These are phyloP conservation scores for Chymomyza procnemis DNA, from an alignment of 2,888 invertebrate genomes.

Conservation along the genomic window DNA sequence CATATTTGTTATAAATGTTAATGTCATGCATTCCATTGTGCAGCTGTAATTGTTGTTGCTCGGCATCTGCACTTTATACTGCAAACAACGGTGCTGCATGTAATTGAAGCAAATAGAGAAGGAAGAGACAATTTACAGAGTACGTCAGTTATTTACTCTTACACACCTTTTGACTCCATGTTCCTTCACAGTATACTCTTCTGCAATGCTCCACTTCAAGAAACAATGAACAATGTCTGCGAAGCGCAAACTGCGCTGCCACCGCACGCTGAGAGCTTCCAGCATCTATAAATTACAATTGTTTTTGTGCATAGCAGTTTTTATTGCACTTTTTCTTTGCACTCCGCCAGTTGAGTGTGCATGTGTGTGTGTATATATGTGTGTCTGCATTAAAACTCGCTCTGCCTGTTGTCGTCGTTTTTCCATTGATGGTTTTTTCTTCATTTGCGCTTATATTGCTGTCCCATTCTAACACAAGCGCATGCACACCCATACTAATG, in stretches of 20 bases:
- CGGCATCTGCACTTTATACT: slow-evolving; percentile 38
- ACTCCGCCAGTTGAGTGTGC: slow-evolving; percentile 28
- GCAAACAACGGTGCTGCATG: slow-evolving; percentile 24
- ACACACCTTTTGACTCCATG: background rate
- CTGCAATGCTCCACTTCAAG: slow-evolving; percentile 4
- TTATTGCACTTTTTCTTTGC: slow-evolving; percentile 45
- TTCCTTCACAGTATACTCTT: background rate
- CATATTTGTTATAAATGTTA: slow-evolving; percentile 68
- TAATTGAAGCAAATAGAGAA: slow-evolving; percentile 41
- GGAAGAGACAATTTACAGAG: slow-evolving; percentile 14
- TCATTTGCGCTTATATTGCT: slow-evolving; percentile 36
- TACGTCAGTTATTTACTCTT: slow-evolving; percentile 12
- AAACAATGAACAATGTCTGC: slow-evolving; percentile 1
- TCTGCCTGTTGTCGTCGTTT: slow-evolving; percentile 60
- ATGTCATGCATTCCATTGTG: slow-evolving; percentile 51
- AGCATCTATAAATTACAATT: slow-evolving; percentile 66
- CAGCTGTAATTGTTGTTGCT: slow-evolving; percentile 53
- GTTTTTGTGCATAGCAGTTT: slow-evolving; percentile 46
- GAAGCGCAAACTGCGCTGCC: background rate
- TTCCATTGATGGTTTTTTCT: slow-evolving; percentile 73
- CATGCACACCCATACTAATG: slow-evolving; percentile 30
- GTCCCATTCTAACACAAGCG: slow-evolving; percentile 32
- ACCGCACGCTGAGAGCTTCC: background rate
- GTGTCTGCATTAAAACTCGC: slow-evolving; percentile 5
- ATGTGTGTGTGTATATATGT: slow-evolving; percentile 26